phyloP scores from a whole-genome alignment of 2,888 invertebrate genomes.

The Sphaerophoria taeniata region DNA sequence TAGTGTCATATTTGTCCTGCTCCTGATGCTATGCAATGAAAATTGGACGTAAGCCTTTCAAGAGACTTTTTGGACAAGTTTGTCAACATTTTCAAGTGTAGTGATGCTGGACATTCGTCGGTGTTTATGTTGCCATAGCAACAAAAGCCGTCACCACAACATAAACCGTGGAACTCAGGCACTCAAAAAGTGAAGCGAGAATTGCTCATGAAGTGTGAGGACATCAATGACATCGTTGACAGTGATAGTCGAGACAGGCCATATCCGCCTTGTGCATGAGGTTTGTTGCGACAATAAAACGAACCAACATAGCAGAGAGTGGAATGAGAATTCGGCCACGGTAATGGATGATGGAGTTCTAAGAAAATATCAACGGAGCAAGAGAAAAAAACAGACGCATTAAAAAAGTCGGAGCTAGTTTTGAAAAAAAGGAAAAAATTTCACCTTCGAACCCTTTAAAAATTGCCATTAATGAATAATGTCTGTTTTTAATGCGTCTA shows the following conservation, averaged over 20 bases:
- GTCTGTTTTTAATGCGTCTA: too few relatives aligned
- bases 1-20: neutral
- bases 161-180: neutral
- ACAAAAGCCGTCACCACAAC: conserved; percentile 12
- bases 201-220: conserved; percentile 32
- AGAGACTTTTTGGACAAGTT: conserved; percentile 44
- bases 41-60: conserved; percentile 18
- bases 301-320: neutral
- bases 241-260: neutral
- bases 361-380: too few relatives aligned
- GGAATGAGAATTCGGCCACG: conserved; percentile 9
- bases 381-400: too few relatives aligned
- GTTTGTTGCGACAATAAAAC: conserved; percentile 36
- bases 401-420: too few relatives aligned
- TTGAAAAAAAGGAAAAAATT: too few relatives aligned
- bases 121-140: neutral
- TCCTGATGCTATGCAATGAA: conserved; percentile 23
- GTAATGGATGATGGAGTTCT: neutral
- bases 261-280: neutral
- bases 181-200: neutral
- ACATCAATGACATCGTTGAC: conserved; percentile 51
- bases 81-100: conserved; percentile 48
- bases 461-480: too few relatives aligned
- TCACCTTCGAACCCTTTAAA: too few relatives aligned
- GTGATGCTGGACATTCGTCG: neutral